Percentiles rank a stretch among this genome's conserved stretches.
phyloP scores from a whole-genome alignment of 2,113 vertebrate species.

The Microtus ochrogaster region DNA sequence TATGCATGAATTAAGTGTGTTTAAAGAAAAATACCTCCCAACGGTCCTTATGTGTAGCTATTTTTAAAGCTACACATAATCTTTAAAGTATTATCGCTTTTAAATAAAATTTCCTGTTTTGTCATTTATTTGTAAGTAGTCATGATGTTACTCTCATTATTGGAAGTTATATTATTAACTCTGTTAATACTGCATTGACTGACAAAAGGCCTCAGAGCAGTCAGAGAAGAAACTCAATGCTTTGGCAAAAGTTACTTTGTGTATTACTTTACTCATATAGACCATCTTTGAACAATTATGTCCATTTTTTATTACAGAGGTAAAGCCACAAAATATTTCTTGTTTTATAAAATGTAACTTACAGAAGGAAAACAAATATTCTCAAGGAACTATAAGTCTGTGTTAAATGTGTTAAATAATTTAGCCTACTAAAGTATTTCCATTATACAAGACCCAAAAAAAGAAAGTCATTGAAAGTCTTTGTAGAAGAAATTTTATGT shows the following conservation, averaged over 20 bases:
- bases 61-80: background rate
- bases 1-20: background rate
- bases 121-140: background rate
- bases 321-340: background rate
- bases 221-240: background rate
- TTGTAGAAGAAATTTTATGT: background rate
- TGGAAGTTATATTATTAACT: background rate
- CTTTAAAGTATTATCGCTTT: background rate
- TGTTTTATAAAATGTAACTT: background rate
- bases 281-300: background rate
- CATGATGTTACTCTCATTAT: too few relatives aligned
- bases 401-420: background rate
- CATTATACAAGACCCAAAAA: background rate
- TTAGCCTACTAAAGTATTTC: background rate
- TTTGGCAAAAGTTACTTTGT: too few relatives aligned
- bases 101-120: background rate
- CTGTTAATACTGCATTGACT: background rate
- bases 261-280: background rate
- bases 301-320: background rate
- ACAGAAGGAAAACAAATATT: background rate
- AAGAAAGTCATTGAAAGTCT: background rate
- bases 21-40: background rate
- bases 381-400: background rate
- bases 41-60: background rate
- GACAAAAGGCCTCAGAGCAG: background rate